Conservation (phyloP, 2,888 invertebrate genomes). For the Hyppa rectilinea region DNA sequence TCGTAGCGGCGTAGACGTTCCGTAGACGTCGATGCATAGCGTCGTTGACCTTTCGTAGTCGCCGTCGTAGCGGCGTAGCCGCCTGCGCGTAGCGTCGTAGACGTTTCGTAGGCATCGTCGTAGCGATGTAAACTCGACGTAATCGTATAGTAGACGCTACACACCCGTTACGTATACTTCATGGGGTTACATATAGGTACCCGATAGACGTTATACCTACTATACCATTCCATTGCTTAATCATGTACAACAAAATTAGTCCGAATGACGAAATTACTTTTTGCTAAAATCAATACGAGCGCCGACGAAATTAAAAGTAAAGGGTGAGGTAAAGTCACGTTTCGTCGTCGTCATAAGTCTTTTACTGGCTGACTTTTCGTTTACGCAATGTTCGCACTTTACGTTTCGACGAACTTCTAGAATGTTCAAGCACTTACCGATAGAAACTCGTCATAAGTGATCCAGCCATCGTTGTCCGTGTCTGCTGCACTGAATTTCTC, state of each 20-base stretch:
- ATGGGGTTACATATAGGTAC: too few species aligned
- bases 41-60: neutral
- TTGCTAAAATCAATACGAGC: neutral
- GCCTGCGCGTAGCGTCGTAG: neutral
- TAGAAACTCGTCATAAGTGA: constrained; percentile 91
- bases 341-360: neutral
- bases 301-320: neutral
- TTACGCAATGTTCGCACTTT: neutral
- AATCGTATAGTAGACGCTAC: too few species aligned
- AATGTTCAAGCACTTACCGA: constrained; percentile 75
- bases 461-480: constrained; percentile 90
- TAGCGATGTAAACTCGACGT: neutral
- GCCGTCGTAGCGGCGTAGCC: neutral
- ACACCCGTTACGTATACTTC: too few species aligned
- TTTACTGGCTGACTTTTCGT: too few species aligned
- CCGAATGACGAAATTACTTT: neutral
- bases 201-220: neutral
- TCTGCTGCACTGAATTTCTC: constrained; percentile 88
- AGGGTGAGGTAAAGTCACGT: neutral
- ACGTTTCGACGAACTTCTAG: neutral
- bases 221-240: neutral
- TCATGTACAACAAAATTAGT: neutral
- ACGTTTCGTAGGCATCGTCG: neutral
- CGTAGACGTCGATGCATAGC: neutral
- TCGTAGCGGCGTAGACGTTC: neutral